Evolutionary conservation across 1,140 invertebrate species (phyloP).

Genomic region (Mesaphorura yosii): DNA sequence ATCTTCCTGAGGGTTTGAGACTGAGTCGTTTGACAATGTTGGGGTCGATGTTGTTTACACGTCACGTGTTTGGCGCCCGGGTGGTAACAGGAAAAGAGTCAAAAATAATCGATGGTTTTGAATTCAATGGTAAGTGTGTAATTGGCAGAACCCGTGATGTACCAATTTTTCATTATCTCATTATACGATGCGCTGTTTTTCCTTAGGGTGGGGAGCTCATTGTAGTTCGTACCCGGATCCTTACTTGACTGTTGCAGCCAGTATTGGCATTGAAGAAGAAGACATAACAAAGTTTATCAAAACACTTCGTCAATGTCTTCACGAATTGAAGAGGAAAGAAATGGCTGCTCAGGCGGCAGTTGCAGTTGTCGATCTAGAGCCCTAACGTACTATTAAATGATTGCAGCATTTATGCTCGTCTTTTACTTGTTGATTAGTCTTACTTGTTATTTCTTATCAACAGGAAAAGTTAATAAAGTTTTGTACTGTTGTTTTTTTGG

Average conservation of each 20-base stretch:
- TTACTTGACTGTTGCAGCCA: conserved; percentile 59
- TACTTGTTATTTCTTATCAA: too few species aligned
- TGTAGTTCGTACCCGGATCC: conserved; percentile 47
- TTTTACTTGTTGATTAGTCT: too few species aligned
- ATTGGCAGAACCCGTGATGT: not conserved
- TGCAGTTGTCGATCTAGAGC: too few species aligned
- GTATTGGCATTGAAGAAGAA: conserved; percentile 53
- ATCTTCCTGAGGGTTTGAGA: conserved; percentile 33
- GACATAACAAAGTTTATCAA: conserved; percentile 56
- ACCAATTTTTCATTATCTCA: conserved; percentile 1
- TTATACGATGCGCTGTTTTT: not conserved
- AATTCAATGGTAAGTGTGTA: conserved; percentile 45
- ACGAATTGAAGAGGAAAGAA: conserved; percentile 36
- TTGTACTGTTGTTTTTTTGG: too few species aligned
- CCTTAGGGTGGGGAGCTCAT: conserved; percentile 55
- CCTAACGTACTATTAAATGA: too few species aligned
- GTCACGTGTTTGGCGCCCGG: conserved; percentile 57
- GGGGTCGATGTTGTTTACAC: conserved; percentile 60
- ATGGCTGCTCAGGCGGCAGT: too few species aligned
- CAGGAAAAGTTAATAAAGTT: too few species aligned
- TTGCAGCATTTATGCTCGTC: too few species aligned
- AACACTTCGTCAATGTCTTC: conserved; percentile 48
- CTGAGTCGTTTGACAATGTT: conserved; percentile 40
- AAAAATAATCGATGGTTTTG: conserved; percentile 46
- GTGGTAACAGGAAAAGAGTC: conserved; percentile 45